Conservation (phyloP, 2,797 vertebrate species). For the Sciurus carolinensis region DNA sequence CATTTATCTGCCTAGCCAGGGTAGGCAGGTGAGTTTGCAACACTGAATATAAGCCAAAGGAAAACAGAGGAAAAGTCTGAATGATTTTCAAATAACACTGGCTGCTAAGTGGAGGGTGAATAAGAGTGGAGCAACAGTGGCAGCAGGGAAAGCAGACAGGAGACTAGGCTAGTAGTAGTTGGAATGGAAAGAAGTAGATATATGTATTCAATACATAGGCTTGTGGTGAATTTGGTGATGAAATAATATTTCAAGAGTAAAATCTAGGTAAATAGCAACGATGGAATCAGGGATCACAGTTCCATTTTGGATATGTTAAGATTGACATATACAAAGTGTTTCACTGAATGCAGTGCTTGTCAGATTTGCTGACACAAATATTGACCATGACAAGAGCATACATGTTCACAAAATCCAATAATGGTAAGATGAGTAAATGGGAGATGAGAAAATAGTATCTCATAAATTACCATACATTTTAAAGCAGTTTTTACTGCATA, state of each 20-base stretch:
- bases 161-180: neutral
- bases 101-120: neutral
- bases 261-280: neutral
- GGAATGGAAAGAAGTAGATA: neutral
- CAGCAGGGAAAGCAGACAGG: neutral
- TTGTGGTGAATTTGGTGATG: neutral
- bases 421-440: neutral
- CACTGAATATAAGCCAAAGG: neutral
- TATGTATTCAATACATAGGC: neutral
- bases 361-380: neutral
- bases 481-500: neutral
- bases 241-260: conserved; percentile 7
- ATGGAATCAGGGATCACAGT: neutral
- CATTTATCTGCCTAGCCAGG: neutral
- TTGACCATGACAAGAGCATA: neutral
- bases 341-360: neutral
- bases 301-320: neutral
- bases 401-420: neutral
- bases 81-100: neutral
- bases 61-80: neutral
- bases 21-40: neutral
- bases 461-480: neutral
- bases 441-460: neutral
- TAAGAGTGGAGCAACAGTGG: neutral
- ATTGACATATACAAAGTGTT: neutral